Evolutionary conservation across 2,888 invertebrate species (phyloP).

Genomic region (Noctua janthina): DNA sequence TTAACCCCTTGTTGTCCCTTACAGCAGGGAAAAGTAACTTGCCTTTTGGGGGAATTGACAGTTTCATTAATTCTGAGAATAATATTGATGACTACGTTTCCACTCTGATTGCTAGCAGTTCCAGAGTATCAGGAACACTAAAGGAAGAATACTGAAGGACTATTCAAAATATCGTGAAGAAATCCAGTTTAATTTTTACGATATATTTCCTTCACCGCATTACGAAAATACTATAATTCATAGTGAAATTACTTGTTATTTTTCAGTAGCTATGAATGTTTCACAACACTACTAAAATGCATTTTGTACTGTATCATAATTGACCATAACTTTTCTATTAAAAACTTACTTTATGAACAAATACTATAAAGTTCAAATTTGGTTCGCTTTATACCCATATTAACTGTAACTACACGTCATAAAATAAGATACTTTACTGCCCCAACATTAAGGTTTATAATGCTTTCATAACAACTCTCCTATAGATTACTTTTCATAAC

Average conservation of each 20-base stretch:
- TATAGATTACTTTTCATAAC: conserved; percentile 1
- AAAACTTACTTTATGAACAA: conserved; percentile 31
- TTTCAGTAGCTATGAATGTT: neutral
- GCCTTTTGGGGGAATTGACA: too few species aligned
- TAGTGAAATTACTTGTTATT: conserved; percentile 1
- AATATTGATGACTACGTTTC: neutral
- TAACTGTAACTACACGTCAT: conserved; percentile 1
- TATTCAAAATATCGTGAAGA: neutral
- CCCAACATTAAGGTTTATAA: conserved; percentile 49
- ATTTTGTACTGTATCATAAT: conserved; percentile 23
- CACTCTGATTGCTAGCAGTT: neutral
- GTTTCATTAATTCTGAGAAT: too few species aligned
- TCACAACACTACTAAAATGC: conserved; percentile 35
- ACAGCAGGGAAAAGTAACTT: too few species aligned
- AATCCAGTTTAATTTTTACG: neutral
- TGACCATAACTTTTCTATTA: neutral
- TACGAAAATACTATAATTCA: neutral
- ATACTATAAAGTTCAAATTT: conserved; percentile 27
- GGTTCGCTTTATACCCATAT: conserved; percentile 7
- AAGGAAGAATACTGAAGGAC: neutral
- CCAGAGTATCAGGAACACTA: neutral
- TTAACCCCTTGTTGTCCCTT: too few species aligned
- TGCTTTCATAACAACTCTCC: conserved; percentile 36
- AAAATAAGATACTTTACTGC: conserved; percentile 42
- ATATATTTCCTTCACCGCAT: neutral